These are phyloP conservation scores for Diplodus puntazzo DNA, from an alignment of 2,797 vertebrate species.

Conservation along the genomic window DNA sequence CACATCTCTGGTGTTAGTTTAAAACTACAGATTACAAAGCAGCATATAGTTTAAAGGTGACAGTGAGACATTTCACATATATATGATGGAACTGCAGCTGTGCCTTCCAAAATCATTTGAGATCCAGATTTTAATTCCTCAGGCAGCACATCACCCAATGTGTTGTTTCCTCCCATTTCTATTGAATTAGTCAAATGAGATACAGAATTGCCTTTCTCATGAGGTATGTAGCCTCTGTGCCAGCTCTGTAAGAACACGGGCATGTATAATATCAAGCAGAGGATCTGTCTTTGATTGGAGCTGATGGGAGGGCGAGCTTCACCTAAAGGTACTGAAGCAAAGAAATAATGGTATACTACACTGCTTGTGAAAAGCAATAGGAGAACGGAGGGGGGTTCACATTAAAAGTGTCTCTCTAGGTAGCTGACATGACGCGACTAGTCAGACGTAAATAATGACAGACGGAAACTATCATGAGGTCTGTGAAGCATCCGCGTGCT, in stretches of 20 bases:
- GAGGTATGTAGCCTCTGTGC: constrained; percentile 69
- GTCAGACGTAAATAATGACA: constrained; percentile 99
- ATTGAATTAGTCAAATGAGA: constrained; percentile 81
- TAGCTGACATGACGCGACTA: constrained; percentile 99
- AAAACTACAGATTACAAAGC: constrained; percentile 43
- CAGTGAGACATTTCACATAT: constrained; percentile 51
- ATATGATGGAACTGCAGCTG: constrained; percentile 49
- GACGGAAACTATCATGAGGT: constrained; percentile 99
- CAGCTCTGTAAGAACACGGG: constrained; percentile 85
- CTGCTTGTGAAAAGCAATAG: constrained; percentile 88
- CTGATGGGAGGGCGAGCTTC: constrained; percentile 92
- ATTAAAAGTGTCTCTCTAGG: constrained; percentile 95
- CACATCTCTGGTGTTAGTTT: constrained; percentile 5
- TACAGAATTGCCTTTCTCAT: constrained; percentile 71
- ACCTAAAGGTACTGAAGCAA: constrained; percentile 98
- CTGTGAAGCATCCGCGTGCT: constrained; percentile 98
- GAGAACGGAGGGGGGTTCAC: constrained; percentile 86
- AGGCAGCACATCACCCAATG: constrained; percentile 37
- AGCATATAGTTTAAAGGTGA: constrained; percentile 30
- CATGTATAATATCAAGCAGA: constrained; percentile 89
- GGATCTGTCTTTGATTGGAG: constrained; percentile 93
- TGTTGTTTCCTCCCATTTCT: constrained; percentile 30
- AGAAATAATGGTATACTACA: constrained; percentile 94
- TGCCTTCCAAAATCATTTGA: constrained; percentile 50
- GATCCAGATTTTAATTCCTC: constrained; percentile 61